phyloP scores from a whole-genome alignment of 2,888 invertebrate genomes.

The Hermaeophaga mercurialis region DNA sequence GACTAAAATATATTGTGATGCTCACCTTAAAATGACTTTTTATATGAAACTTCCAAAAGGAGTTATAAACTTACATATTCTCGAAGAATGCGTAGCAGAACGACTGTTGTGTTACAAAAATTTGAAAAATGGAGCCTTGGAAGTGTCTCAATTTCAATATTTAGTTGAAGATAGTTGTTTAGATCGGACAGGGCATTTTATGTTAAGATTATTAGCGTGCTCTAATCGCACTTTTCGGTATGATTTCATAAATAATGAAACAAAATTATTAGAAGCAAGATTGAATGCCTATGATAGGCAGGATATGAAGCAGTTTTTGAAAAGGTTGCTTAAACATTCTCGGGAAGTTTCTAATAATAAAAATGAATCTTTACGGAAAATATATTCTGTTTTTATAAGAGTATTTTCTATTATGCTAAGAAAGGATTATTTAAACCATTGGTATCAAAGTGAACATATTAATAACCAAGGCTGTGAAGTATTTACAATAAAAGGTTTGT shows the following conservation, averaged over 20 bases:
- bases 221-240: slow-evolving; percentile 52
- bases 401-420: slow-evolving; percentile 37
- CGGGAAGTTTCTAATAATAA: slow-evolving; percentile 15
- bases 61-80: slow-evolving; percentile 59
- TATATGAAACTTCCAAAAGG: slow-evolving; percentile 65
- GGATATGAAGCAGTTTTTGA: slow-evolving; percentile 33
- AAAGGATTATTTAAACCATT: slow-evolving; percentile 29
- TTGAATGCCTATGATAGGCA: slow-evolving; percentile 32
- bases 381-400: slow-evolving; percentile 21
- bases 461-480: slow-evolving; percentile 14
- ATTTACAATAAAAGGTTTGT: slow-evolving; percentile 30
- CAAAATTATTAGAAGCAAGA: slow-evolving; percentile 33
- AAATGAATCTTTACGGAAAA: slow-evolving; percentile 20
- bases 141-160: slow-evolving; percentile 60
- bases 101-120: slow-evolving; percentile 61
- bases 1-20: too few relatives aligned
- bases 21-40: slow-evolving; percentile 54
- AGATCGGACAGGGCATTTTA: slow-evolving; percentile 66
- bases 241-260: slow-evolving; percentile 46
- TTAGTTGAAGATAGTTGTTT: slow-evolving; percentile 64
- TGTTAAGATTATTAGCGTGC: slow-evolving; percentile 58
- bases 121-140: slow-evolving; percentile 44
- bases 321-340: slow-evolving; percentile 35
- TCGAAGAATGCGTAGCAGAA: slow-evolving; percentile 61
- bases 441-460: slow-evolving; percentile 21